phyloP scores from a whole-genome alignment of 2,113 vertebrate species.

The Gobius niger region DNA sequence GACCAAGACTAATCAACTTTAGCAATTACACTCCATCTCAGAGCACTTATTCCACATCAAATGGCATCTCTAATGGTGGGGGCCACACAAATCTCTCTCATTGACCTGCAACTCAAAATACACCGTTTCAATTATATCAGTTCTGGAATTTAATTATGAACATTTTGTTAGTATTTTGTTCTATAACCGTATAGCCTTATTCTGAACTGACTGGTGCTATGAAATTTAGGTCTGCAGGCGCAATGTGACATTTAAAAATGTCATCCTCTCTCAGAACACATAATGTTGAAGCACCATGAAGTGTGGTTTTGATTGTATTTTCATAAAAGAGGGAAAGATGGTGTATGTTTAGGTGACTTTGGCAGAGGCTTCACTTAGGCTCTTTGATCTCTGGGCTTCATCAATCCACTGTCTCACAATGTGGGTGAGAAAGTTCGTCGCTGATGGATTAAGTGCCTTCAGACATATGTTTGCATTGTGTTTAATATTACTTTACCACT shows the following conservation, averaged over 20 bases:
- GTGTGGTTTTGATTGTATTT: conserved; percentile 5
- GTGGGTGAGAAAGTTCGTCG: conserved; percentile 64
- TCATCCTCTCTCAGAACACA: conserved; percentile 27
- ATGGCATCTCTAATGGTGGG: conserved; percentile 64
- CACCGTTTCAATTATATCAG: conserved; percentile 58
- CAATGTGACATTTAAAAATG: conserved; percentile 55
- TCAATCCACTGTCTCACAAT: conserved; percentile 62
- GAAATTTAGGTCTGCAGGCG: conserved; percentile 30
- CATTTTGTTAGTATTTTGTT: conserved; percentile 40
- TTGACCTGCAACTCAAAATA: conserved; percentile 45
- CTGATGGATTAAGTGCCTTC: conserved; percentile 42
- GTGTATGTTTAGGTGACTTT: conserved; percentile 4
- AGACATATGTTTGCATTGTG: conserved; percentile 24
- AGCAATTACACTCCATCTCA: conserved; percentile 72
- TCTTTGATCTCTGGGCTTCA: conserved; percentile 71
- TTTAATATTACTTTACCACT: conserved; percentile 51
- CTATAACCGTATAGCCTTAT: not conserved
- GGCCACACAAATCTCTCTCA: conserved; percentile 64
- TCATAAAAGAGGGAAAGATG: conserved; percentile 12
- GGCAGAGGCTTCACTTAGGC: conserved; percentile 68
- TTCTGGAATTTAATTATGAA: conserved; percentile 52
- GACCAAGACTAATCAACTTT: conserved; percentile 68
- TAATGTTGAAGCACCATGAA: not conserved
- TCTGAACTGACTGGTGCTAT: not conserved
- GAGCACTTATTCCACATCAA: conserved; percentile 70